These are phyloP conservation scores for Struthidea cinerea DNA, from an alignment of 2,113 vertebrate genomes.

Conservation along the genomic window DNA sequence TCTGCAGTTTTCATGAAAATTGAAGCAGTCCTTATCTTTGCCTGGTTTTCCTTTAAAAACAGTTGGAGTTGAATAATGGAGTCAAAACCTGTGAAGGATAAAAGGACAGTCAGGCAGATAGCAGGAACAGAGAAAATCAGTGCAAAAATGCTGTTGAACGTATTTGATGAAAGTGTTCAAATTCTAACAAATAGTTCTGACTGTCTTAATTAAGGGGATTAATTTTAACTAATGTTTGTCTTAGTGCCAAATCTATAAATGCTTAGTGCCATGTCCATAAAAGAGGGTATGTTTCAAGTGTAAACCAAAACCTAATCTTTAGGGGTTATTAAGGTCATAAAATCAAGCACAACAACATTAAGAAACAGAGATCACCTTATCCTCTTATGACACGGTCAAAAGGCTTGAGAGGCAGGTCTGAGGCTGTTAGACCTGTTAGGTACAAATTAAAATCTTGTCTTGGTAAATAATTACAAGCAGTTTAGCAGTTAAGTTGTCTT, in stretches of 20 bases:
- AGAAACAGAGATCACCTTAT: background rate
- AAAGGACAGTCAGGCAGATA: background rate
- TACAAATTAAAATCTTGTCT: background rate
- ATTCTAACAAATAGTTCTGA: background rate
- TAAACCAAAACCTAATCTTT: background rate
- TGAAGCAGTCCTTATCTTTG: background rate
- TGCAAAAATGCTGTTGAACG: background rate
- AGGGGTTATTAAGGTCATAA: background rate
- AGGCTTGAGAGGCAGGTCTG: background rate
- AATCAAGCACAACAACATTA: background rate
- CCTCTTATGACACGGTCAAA: background rate
- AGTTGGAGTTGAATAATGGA: background rate
- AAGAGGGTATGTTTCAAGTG: background rate
- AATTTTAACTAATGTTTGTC: background rate
- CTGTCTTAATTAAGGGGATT: background rate
- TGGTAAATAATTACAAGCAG: slow-evolving; percentile 8
- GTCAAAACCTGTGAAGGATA: background rate
- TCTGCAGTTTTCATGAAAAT: background rate
- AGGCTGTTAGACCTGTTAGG: background rate
- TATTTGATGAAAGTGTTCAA: background rate
- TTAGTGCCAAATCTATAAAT: background rate
- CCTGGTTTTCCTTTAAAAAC: background rate
- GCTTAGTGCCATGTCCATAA: background rate
- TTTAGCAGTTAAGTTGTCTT: background rate
- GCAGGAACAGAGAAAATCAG: background rate